Evolutionary conservation across 2,888 invertebrate genomes (phyloP), one percentile per base, ranked within the genome.

Genomic region (Drosophila kuntzei): DNA sequence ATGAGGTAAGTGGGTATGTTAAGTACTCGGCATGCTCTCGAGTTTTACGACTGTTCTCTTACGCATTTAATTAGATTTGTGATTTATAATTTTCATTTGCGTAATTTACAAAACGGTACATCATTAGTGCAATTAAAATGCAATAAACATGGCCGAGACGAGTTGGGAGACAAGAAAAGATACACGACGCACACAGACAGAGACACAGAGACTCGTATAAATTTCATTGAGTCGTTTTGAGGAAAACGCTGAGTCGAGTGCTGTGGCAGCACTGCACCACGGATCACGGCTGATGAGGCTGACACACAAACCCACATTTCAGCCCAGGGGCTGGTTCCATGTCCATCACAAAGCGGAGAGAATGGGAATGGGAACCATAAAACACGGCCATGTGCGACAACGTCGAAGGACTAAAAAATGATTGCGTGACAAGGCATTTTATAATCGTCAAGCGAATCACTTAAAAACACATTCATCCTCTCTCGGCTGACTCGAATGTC

Each of bases 401-500:
- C 60, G 79, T 58, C 67, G 76, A 79, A 77, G 87, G 89, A 89
- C 82, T 89, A 89, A 85, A 84, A 89, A 84, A 82, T 84, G 72
- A 87, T 87, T 80, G 90, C 86, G 90, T 90, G 89, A 83, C 87
- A 89, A 86, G 82, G 80, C 83, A 87, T 89, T 89, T 86, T 82
- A 86, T 87, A 89, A 89, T 86, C 82, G 79, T 81, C 89, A 77
- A 77, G 66, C 58, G 75, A 84, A 77, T 83, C 79, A 81, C 85
- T 87, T 85, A 72, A 75, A 80, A 79, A 76, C 77, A 80, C 81
- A 81, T 80, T 76, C 79, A 65, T 77, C 69, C 59, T 20, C 66
- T 20, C 66, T 47, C 60, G 8, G 43, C 61, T 25, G 32, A 43
- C 57, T 37, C 14, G 22, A 41, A 20, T 41, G 20, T 41, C 41